Evolutionary conservation across 2,113 vertebrate species (phyloP).

Genomic region (Apodemus speciosus): DNA sequence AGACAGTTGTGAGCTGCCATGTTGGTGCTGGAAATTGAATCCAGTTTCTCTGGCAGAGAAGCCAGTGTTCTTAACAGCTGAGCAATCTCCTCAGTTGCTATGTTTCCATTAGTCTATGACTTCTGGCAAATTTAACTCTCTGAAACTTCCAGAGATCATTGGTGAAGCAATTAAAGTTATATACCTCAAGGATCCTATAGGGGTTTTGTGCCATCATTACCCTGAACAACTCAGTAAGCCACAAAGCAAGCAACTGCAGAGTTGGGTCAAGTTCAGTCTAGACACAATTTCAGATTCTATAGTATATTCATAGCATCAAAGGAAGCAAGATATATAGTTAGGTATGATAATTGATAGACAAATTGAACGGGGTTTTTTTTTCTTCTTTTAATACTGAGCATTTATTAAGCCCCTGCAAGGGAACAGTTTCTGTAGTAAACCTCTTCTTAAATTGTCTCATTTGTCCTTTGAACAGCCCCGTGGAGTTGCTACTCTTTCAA

Average conservation of each 20-base stretch:
- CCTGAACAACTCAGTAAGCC: neutral
- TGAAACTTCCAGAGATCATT: neutral
- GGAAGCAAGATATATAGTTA: neutral
- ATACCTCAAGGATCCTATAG: neutral
- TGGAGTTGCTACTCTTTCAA: neutral
- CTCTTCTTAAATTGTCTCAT: neutral
- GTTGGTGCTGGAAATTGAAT: no score
- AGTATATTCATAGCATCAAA: neutral
- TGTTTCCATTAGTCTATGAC: neutral
- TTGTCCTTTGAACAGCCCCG: neutral
- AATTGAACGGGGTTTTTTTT: neutral
- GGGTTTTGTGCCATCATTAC: neutral
- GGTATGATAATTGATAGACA: neutral
- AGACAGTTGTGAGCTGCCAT: no score
- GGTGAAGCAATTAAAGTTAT: neutral
- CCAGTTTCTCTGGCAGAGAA: no score
- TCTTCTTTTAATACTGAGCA: neutral
- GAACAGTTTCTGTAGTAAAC: neutral
- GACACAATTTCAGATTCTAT: neutral
- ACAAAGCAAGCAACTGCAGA: neutral
- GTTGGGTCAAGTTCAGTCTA: neutral
- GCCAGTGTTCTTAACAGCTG: no score
- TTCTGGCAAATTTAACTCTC: slow-evolving; percentile 17
- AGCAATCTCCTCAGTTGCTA: no score
- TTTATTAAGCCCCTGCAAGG: neutral